Conservation (phyloP, 2,797 vertebrate genomes). For the Centroberyx gerrardi region DNA sequence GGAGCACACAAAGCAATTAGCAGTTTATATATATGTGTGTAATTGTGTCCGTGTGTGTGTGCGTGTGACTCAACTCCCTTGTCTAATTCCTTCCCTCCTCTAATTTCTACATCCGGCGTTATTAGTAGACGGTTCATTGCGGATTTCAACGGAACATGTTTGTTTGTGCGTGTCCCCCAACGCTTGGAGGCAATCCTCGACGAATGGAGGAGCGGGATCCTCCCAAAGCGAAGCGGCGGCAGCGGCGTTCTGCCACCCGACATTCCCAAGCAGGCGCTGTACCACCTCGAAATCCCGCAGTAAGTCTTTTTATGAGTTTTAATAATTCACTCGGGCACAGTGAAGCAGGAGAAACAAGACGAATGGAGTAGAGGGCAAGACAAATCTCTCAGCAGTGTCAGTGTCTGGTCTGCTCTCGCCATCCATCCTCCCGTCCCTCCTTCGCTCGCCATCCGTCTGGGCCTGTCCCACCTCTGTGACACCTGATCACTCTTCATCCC, state of each 20-base stretch:
- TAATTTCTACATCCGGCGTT: conserved; percentile 73
- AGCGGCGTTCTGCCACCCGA: neutral
- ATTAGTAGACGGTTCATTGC: conserved; percentile 68
- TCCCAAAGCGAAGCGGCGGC: neutral
- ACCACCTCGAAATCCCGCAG: conserved; percentile 8
- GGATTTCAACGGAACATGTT: conserved; percentile 51
- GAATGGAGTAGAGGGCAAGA: conserved; percentile 73
- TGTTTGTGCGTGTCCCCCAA: conserved; percentile 50
- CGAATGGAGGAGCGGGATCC: conserved; percentile 19
- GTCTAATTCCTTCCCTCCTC: conserved; percentile 55
- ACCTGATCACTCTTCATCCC: conserved; percentile 81
- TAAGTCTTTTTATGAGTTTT: conserved; percentile 64
- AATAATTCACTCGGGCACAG: conserved; percentile 54
- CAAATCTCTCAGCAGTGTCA: conserved; percentile 71
- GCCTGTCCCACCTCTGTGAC: conserved; percentile 80
- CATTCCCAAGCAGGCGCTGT: conserved; percentile 15
- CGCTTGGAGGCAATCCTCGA: conserved; percentile 31
- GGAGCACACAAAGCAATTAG: conserved; percentile 85
- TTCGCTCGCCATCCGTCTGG: conserved; percentile 77
- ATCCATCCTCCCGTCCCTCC: conserved; percentile 74
- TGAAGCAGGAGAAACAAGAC: conserved; percentile 64
- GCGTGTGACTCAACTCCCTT: conserved; percentile 56
- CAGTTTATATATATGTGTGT: conserved; percentile 66
- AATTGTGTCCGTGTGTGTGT: conserved; percentile 39
- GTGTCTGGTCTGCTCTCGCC: conserved; percentile 68